These are phyloP conservation scores for Drosophila bocki DNA, from an alignment of 1,140 invertebrate species.

Conservation along the genomic window DNA sequence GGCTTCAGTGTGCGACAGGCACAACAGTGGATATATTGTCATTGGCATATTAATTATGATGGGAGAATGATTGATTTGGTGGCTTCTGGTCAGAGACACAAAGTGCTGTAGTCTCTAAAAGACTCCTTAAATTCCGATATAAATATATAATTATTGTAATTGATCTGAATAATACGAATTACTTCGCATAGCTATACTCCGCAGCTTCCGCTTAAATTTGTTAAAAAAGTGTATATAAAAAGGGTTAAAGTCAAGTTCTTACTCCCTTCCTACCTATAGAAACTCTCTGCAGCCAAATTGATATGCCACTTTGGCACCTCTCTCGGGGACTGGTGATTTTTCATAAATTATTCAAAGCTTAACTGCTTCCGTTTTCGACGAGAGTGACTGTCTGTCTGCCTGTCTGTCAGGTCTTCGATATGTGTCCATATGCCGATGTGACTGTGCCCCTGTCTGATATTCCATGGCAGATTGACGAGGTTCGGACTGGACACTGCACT, in stretches of 20 bases:
- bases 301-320: conserved; percentile 71
- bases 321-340: conserved; percentile 44
- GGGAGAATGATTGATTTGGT: conserved; percentile 21
- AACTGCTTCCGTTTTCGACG: conserved; percentile 78
- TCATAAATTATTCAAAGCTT: conserved; percentile 82
- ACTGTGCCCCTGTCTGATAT: conserved; percentile 26
- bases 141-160: background rate
- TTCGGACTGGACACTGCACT: conserved; percentile 53
- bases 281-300: conserved; percentile 39
- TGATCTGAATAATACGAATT: background rate
- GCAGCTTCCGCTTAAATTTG: background rate
- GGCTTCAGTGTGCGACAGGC: conserved; percentile 12
- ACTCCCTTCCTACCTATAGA: conserved; percentile 1
- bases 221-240: background rate
- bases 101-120: no score
- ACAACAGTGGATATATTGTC: conserved; percentile 39
- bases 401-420: conserved; percentile 14
- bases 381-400: conserved; percentile 29
- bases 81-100: conserved; percentile 8
- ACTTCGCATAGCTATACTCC: background rate
- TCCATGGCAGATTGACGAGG: conserved; percentile 62
- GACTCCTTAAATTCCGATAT: background rate
- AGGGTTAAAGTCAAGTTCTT: conserved; percentile 52
- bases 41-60: conserved; percentile 69
- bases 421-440: conserved; percentile 18